phyloP scores from a whole-genome alignment of 2,888 invertebrate species.

The Priapulus caudatus region DNA sequence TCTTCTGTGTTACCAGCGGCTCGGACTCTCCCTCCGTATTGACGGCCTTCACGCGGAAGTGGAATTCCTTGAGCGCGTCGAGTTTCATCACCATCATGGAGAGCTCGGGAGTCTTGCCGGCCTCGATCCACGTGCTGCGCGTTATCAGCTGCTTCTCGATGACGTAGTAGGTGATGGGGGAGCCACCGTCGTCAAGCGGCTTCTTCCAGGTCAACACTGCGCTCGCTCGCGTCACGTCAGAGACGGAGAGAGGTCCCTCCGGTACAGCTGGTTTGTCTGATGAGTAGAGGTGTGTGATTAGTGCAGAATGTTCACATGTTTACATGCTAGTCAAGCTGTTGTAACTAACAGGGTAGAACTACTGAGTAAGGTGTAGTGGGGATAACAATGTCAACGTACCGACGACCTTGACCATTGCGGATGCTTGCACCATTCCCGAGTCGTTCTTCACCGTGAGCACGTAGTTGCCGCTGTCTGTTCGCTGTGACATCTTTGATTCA shows the following conservation, averaged over 20 bases:
- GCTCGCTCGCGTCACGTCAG: constrained; percentile 68
- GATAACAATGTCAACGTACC: no score
- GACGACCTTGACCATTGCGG: not conserved
- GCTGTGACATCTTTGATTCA: not conserved
- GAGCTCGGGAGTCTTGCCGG: constrained; percentile 53
- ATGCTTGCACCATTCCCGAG: not conserved
- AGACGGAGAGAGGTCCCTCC: constrained; percentile 68
- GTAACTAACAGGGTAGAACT: no score
- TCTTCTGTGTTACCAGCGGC: constrained; percentile 75
- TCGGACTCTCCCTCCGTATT: constrained; percentile 97
- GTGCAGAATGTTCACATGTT: no score
- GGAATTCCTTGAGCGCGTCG: constrained; percentile 81
- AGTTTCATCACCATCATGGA: constrained; percentile 47
- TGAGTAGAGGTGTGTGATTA: no score
- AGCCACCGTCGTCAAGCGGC: constrained; percentile 76
- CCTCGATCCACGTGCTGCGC: constrained; percentile 89
- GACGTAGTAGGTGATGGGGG: constrained; percentile 57
- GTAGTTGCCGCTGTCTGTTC: not conserved
- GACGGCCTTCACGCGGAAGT: constrained; percentile 90
- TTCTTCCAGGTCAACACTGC: constrained; percentile 84
- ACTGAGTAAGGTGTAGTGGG: no score
- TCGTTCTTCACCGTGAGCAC: constrained; percentile 3
- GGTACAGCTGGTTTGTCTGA: constrained; percentile 71
- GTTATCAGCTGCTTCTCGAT: constrained; percentile 90
- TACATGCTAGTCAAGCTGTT: no score